Evolutionary conservation across 1,140 invertebrate genomes (phyloP).

Genomic region (Tetramorium simillimum): DNA sequence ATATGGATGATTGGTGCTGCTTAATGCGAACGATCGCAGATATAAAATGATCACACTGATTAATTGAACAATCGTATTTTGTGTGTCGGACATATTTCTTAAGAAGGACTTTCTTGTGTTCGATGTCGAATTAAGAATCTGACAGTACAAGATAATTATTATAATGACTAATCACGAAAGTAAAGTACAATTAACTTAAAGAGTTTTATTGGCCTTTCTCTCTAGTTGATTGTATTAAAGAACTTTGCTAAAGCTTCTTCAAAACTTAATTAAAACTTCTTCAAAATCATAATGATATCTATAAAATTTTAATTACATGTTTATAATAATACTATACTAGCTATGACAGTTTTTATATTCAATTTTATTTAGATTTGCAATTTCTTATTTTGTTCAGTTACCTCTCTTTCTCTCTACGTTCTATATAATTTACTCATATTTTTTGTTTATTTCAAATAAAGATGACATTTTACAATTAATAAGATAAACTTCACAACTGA

Average conservation of each 20-base stretch:
- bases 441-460: not conserved
- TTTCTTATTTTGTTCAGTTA: not conserved
- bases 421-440: too few species aligned
- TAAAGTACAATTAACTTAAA: not conserved
- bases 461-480: not conserved
- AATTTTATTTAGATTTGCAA: not conserved
- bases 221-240: too few species aligned
- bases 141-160: not conserved
- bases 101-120: slow-evolving; percentile 14
- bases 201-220: too few species aligned
- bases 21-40: slow-evolving; percentile 24
- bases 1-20: slow-evolving; percentile 11
- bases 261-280: too few species aligned
- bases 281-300: not conserved
- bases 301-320: not conserved
- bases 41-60: slow-evolving; percentile 13
- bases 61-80: slow-evolving; percentile 18
- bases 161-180: not conserved
- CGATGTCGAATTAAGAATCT: not conserved
- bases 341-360: not conserved
- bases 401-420: not conserved
- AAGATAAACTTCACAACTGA: not conserved
- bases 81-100: not conserved
- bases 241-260: not conserved
- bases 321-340: not conserved